Evolutionary conservation across 2,797 vertebrate genomes (phyloP), one percentile per base, ranked within the genome.

Genomic region (Pempheris klunzingeri): DNA sequence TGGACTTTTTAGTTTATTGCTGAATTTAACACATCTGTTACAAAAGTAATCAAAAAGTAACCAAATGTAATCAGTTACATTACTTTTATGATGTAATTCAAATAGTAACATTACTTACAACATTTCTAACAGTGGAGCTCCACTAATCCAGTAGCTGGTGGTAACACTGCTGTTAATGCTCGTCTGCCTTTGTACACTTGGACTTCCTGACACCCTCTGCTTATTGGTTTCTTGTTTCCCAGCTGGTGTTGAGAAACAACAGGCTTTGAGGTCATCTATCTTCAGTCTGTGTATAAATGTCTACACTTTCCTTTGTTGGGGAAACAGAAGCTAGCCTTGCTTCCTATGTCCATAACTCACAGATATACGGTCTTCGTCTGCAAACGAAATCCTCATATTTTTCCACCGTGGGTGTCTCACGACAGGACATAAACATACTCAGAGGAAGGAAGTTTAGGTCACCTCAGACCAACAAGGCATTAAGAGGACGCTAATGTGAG

Each of bases 381-480:
- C 49, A 63, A 65, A 58, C n/a, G n/a, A 36, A 7, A 67, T 39
- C 7, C 15, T 50, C 34, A 41, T 18, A 32, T 65, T 39, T 38
- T 46, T 36, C 28, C 61, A 11, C 49, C 41, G 36, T 57, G 5
- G 5, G 9, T 41, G 41, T 41, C 46, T 69, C 43, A 46, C 32
- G 34, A 22, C 30, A 38, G 28, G 52, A 74, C 24, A 63, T 46
- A 44, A 54, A 59, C 34, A 67, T n/a, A 32, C 41, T 30, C 13
- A 61, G 26, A 77, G 72, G 62, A 79, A 74, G 41, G 70, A 80
- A 44, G 30, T 47, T 39, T 62, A 68, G 24, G 38, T 64, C 32
- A 63, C 47, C 14, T 36, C 57, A 10, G 39, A 57, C 30, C 39
- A 32, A 10, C 52, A 20, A 43, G 22, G 39, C 52, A 54, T n/a